Conservation (phyloP, 2,797 vertebrate species). For the Hoplostethus mediterraneus region DNA sequence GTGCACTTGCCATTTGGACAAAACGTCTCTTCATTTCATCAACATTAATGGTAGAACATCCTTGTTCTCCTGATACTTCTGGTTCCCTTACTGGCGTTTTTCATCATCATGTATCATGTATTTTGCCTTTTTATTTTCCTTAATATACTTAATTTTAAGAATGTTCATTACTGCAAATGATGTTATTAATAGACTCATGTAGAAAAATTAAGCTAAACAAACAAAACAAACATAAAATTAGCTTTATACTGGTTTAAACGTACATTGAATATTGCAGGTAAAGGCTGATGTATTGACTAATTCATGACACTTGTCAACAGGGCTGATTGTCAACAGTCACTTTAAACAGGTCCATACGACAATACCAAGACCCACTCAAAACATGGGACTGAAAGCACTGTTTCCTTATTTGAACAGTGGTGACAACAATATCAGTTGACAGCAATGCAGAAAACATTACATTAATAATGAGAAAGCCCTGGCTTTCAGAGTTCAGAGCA, state of each 20-base stretch:
- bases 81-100: not conserved
- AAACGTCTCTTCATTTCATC: conserved; percentile 61
- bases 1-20: conserved; percentile 10
- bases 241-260: not conserved
- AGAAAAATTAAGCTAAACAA: no score
- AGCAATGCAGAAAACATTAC: not conserved
- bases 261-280: not conserved
- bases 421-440: not conserved
- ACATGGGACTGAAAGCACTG: no score
- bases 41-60: conserved; percentile 59
- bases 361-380: no score
- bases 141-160: not conserved
- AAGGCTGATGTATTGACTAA: not conserved
- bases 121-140: conserved; percentile 19
- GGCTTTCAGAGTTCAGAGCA: not conserved
- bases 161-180: not conserved
- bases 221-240: not conserved
- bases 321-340: not conserved
- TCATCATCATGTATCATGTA: no score
- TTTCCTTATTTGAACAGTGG: not conserved
- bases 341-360: no score
- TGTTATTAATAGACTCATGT: not conserved
- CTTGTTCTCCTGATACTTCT: conserved; percentile 8
- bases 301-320: not conserved
- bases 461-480: not conserved